These are phyloP conservation scores for Camponotus fellah DNA, from an alignment of 2,888 invertebrate genomes.

Conservation along the genomic window DNA sequence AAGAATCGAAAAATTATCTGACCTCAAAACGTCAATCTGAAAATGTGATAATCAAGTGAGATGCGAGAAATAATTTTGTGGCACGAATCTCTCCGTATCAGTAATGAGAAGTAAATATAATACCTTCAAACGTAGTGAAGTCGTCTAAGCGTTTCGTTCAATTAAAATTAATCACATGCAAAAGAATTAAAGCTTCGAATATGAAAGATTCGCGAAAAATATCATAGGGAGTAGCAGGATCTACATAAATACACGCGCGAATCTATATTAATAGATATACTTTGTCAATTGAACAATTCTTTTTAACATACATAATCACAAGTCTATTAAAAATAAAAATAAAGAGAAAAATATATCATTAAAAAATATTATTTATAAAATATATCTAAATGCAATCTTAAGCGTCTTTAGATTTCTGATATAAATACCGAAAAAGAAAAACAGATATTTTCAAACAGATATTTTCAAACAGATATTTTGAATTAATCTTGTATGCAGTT, in stretches of 20 bases:
- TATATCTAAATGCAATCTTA: conserved; percentile 4
- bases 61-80: conserved; percentile 36
- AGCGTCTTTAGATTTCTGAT: neutral
- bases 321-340: conserved; percentile 26
- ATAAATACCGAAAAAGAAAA: neutral
- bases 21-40: neutral
- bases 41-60: conserved; percentile 50
- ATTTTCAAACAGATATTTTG: neutral
- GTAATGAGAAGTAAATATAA: conserved; percentile 29
- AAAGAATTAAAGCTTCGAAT: conserved; percentile 37
- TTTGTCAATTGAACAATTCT: conserved; percentile 9
- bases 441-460: neutral
- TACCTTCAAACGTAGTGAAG: conserved; percentile 28
- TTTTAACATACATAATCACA: conserved; percentile 9
- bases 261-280: conserved; percentile 22
- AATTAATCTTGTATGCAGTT: conserved; percentile 21
- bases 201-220: neutral
- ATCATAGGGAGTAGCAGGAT: conserved; percentile 15
- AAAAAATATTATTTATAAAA: conserved; percentile 26
- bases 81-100: conserved; percentile 35
- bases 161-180: conserved; percentile 30
- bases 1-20: conserved; percentile 17
- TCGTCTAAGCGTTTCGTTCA: conserved; percentile 42
- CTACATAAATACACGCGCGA: conserved; percentile 8
- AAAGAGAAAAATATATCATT: conserved; percentile 1